Conservation (phyloP, 2,888 invertebrate species). For the Halictus quadricinctus region DNA sequence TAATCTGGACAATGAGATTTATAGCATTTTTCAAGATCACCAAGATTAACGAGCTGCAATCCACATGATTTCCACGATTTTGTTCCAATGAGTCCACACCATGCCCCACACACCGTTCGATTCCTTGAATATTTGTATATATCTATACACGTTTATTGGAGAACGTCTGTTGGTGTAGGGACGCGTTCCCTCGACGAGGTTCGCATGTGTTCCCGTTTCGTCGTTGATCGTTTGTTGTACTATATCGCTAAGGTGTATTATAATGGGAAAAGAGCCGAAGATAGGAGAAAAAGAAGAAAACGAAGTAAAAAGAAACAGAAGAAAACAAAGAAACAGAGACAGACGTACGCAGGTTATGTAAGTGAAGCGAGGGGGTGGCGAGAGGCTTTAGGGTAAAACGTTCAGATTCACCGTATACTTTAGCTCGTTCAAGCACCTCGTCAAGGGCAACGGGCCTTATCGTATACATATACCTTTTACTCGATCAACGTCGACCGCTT, state of each 20-base stretch:
- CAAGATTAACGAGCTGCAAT: not conserved
- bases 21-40: not conserved
- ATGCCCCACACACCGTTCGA: constrained; percentile 26
- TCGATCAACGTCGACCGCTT: constrained; percentile 18
- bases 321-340: not conserved
- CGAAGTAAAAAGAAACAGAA: not conserved
- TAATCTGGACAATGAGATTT: not conserved
- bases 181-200: constrained; percentile 60
- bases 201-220: constrained; percentile 44
- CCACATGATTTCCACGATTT: not conserved
- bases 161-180: constrained; percentile 33
- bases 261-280: constrained; percentile 9
- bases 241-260: constrained; percentile 54
- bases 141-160: constrained; percentile 36
- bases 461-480: constrained; percentile 36
- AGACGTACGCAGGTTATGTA: not conserved
- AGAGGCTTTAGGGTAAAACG: constrained; percentile 46
- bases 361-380: not conserved
- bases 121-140: constrained; percentile 64
- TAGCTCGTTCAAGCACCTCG: constrained; percentile 52
- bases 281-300: not conserved
- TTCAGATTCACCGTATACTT: constrained; percentile 40
- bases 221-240: constrained; percentile 59
- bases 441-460: constrained; percentile 48
- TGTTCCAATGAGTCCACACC: not conserved